These are phyloP conservation scores for Calliscelio sp. DNA, from an alignment of 2,888 invertebrate genomes.

Conservation along the genomic window DNA sequence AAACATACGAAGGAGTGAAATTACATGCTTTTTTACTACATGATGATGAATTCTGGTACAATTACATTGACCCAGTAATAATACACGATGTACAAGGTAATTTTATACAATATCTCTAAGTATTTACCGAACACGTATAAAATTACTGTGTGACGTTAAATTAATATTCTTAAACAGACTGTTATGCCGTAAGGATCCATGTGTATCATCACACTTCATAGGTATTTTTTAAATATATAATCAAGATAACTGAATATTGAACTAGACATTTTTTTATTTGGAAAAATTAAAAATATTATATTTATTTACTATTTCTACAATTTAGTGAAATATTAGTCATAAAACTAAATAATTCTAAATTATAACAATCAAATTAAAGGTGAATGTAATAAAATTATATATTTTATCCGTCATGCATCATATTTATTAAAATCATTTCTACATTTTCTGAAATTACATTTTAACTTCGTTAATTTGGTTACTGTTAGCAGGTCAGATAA, in stretches of 20 bases:
- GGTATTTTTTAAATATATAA: neutral
- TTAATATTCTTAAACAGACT: slow-evolving; percentile 26
- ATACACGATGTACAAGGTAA: slow-evolving; percentile 56
- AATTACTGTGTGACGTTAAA: slow-evolving; percentile 50
- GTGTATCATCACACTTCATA: slow-evolving; percentile 21
- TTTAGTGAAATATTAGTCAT: too few relatives aligned
- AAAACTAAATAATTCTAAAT: too few relatives aligned
- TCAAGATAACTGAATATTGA: too few relatives aligned
- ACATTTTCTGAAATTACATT: slow-evolving; percentile 25
- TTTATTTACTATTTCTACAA: too few relatives aligned
- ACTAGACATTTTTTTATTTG: too few relatives aligned
- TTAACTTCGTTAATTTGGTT: slow-evolving; percentile 41
- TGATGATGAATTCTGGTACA: slow-evolving; percentile 67
- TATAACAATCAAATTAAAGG: too few relatives aligned
- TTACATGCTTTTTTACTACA: slow-evolving; percentile 60
- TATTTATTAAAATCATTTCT: neutral
- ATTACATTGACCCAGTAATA: slow-evolving; percentile 64
- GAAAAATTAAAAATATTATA: too few relatives aligned
- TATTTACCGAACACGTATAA: slow-evolving; percentile 64
- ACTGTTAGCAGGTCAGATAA: slow-evolving; percentile 32
- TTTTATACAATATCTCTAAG: slow-evolving; percentile 60
- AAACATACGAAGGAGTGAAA: slow-evolving; percentile 51
- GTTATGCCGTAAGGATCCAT: slow-evolving; percentile 11
- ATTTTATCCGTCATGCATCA: too few relatives aligned
- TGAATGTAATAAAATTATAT: neutral